These are phyloP conservation scores for Acleris emargana DNA, from an alignment of 2,888 invertebrate species.

Conservation along the genomic window DNA sequence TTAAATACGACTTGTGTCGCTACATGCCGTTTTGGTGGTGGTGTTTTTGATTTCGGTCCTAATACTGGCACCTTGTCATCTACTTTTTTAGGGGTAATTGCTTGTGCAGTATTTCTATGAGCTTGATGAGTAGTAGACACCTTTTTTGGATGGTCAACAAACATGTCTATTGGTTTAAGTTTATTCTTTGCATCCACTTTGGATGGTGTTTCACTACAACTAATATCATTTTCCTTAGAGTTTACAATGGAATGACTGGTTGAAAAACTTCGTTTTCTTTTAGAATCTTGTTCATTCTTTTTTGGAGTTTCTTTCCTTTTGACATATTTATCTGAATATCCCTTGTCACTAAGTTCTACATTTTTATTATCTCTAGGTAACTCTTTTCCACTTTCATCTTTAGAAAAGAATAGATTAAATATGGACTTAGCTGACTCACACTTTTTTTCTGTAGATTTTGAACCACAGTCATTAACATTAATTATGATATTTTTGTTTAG, in stretches of 20 bases:
- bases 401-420: slow-evolving; percentile 56
- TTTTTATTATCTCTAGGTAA: slow-evolving; percentile 54
- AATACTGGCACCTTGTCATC: slow-evolving; percentile 37
- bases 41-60: slow-evolving; percentile 11
- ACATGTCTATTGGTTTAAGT: slow-evolving; percentile 72
- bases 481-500: slow-evolving; percentile 52
- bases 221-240: slow-evolving; percentile 56
- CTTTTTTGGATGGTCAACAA: slow-evolving; percentile 65
- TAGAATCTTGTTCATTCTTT: slow-evolving; percentile 49
- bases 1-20: slow-evolving; percentile 59
- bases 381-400: slow-evolving; percentile 48
- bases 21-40: slow-evolving; percentile 46
- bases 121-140: slow-evolving; percentile 53
- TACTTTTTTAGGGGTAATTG: slow-evolving; percentile 43
- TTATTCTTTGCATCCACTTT: slow-evolving; percentile 64
- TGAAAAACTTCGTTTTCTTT: slow-evolving; percentile 57
- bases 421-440: slow-evolving; percentile 56
- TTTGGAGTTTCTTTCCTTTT: slow-evolving; percentile 67
- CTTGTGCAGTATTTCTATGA: slow-evolving; percentile 64
- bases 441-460: slow-evolving; percentile 55
- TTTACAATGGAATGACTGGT: slow-evolving; percentile 62
- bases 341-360: slow-evolving; percentile 52
- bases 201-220: slow-evolving; percentile 45
- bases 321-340: slow-evolving; percentile 70
- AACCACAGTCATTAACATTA: slow-evolving; percentile 50